Evolutionary conservation across 2,797 vertebrate genomes (phyloP).

Genomic region (Heliangelus exortis): DNA sequence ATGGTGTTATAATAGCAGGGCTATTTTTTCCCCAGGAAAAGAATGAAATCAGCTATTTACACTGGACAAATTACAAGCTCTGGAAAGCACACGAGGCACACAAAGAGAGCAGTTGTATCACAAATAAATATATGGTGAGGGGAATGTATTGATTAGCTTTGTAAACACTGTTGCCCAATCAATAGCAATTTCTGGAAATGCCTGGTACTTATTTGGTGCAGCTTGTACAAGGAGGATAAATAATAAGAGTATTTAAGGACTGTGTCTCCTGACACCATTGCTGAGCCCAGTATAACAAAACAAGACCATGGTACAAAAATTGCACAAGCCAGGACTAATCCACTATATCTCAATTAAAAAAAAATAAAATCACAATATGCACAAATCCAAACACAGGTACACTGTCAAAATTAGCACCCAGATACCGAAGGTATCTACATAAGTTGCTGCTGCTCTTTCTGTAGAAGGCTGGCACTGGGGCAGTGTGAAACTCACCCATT

Average conservation of each 20-base stretch:
- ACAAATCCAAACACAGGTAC: background rate
- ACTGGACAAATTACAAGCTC: slow-evolving; percentile 78
- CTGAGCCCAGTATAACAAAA: slow-evolving; percentile 31
- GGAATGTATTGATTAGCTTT: slow-evolving; percentile 81
- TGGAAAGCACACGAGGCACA: slow-evolving; percentile 75
- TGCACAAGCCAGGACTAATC: background rate
- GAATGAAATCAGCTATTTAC: slow-evolving; percentile 81
- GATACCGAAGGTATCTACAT: background rate
- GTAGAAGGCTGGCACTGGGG: background rate
- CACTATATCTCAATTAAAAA: background rate
- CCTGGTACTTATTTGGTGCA: slow-evolving; percentile 78
- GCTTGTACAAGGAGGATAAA: slow-evolving; percentile 74
- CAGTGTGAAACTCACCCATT: background rate
- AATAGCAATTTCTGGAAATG: slow-evolving; percentile 83
- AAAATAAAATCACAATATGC: background rate
- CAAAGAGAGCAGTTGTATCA: slow-evolving; percentile 71
- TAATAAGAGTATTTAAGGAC: slow-evolving; percentile 76
- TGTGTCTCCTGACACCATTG: slow-evolving; percentile 68
- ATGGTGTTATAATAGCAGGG: slow-evolving; percentile 68
- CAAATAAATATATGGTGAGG: slow-evolving; percentile 75
- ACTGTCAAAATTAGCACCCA: background rate
- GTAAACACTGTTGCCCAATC: slow-evolving; percentile 77
- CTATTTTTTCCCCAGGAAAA: slow-evolving; percentile 77
- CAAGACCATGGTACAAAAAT: background rate
- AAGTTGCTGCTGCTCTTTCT: background rate